Percentiles rank a stretch among this genome's conserved stretches.
phyloP scores from a whole-genome alignment of 2,888 invertebrate species.

The Tolmerus cingulatus region DNA sequence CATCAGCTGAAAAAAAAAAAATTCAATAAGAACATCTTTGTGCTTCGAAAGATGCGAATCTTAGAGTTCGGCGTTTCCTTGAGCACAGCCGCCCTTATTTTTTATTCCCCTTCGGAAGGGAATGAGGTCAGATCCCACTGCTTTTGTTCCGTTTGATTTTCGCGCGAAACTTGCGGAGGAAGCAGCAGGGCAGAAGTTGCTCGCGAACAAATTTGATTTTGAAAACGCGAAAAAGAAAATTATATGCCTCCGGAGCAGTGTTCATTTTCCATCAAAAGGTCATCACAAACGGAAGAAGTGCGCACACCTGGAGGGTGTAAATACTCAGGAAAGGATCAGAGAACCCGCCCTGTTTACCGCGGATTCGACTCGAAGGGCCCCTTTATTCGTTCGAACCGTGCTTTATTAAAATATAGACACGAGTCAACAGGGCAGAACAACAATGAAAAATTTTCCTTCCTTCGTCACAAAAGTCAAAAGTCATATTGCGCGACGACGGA shows the following conservation, averaged over 20 bases:
- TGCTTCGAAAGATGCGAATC: neutral
- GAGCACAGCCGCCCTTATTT: neutral
- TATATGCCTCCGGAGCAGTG: neutral
- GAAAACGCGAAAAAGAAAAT: neutral
- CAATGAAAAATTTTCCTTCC: constrained; percentile 9
- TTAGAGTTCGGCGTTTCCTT: neutral
- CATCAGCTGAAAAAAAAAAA: neutral
- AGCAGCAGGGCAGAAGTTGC: neutral
- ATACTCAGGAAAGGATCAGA: neutral
- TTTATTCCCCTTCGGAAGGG: neutral
- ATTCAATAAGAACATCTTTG: neutral
- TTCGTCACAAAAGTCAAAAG: constrained; percentile 29
- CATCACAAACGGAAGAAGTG: neutral
- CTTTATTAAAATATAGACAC: constrained; percentile 28
- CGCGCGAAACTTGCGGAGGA: neutral
- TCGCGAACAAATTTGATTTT: neutral
- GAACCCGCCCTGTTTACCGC: neutral
- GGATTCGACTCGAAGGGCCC: neutral
- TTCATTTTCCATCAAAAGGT: neutral
- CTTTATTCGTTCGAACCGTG: constrained; percentile 4
- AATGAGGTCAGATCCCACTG: neutral
- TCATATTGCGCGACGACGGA: neutral
- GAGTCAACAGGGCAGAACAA: constrained; percentile 1
- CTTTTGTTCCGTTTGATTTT: neutral
- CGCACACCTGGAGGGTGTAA: neutral